Conservation (phyloP, 2,113 vertebrate species). For the Odontophorus gujanensis region DNA sequence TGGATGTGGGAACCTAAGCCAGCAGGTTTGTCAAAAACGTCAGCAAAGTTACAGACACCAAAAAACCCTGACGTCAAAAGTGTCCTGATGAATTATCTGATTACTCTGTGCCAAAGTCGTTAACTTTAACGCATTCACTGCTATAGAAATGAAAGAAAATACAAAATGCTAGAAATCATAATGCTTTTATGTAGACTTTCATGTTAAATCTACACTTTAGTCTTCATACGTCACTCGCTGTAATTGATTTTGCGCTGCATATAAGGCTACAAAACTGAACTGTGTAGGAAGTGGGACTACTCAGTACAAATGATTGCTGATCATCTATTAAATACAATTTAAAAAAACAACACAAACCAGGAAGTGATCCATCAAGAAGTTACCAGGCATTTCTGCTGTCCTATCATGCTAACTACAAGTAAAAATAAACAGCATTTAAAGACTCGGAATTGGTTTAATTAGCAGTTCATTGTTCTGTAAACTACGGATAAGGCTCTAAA, state of each 20-base stretch:
- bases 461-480: not conserved
- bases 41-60: not conserved
- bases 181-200: not conserved
- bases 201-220: not conserved
- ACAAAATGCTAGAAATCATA: not conserved
- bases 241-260: not conserved
- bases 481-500: not conserved
- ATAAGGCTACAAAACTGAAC: not conserved
- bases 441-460: not conserved
- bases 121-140: not conserved
- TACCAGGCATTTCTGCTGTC: not conserved
- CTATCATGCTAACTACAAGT: not conserved
- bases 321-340: not conserved
- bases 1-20: constrained; percentile 29
- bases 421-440: not conserved
- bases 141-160: not conserved
- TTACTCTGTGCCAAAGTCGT: not conserved
- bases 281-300: not conserved
- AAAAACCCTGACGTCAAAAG: not conserved
- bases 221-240: not conserved
- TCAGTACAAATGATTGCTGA: not conserved
- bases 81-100: not conserved
- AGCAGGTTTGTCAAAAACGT: not conserved
- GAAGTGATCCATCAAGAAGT: constrained; percentile 12
- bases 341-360: not conserved